These are phyloP conservation scores for Schizopygopsis malacanthus DNA, from an alignment of 2,797 vertebrate species.

Conservation along the genomic window DNA sequence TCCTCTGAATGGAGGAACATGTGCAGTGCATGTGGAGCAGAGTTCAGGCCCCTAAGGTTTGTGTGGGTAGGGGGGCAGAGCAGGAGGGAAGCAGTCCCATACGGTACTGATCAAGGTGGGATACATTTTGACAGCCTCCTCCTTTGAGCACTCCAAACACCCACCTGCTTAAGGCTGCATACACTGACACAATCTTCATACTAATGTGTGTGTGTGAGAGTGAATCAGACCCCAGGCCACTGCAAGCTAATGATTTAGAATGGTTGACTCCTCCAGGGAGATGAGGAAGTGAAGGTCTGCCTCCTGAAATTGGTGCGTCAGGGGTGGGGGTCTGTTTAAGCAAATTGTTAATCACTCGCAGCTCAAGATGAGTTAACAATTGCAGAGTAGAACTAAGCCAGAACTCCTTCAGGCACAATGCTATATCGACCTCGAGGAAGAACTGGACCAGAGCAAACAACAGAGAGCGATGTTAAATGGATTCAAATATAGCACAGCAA, in stretches of 20 bases:
- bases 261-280: slow-evolving; percentile 70
- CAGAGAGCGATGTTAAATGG: slow-evolving; percentile 4
- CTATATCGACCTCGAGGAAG: not conserved
- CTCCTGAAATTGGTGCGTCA: slow-evolving; percentile 67
- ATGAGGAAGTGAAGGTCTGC: slow-evolving; percentile 75
- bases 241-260: slow-evolving; percentile 79
- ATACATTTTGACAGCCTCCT: slow-evolving; percentile 68
- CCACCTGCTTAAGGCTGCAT: slow-evolving; percentile 56
- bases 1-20: slow-evolving; percentile 76
- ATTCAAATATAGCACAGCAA: not conserved
- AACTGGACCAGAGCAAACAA: slow-evolving; percentile 8
- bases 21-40: slow-evolving; percentile 79
- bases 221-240: slow-evolving; percentile 44
- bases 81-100: slow-evolving; percentile 61
- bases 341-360: slow-evolving; percentile 76
- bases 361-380: slow-evolving; percentile 73
- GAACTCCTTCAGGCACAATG: slow-evolving; percentile 22
- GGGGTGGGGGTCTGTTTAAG: slow-evolving; percentile 66
- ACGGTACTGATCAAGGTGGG: slow-evolving; percentile 64
- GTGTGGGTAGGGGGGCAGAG: slow-evolving; percentile 49
- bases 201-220: slow-evolving; percentile 3
- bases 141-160: slow-evolving; percentile 60
- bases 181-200: slow-evolving; percentile 49
- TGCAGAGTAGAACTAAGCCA: slow-evolving; percentile 69
- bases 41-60: slow-evolving; percentile 51